These are phyloP conservation scores for Phaetusa simplex DNA, from an alignment of 2,113 vertebrate species.

Conservation along the genomic window DNA sequence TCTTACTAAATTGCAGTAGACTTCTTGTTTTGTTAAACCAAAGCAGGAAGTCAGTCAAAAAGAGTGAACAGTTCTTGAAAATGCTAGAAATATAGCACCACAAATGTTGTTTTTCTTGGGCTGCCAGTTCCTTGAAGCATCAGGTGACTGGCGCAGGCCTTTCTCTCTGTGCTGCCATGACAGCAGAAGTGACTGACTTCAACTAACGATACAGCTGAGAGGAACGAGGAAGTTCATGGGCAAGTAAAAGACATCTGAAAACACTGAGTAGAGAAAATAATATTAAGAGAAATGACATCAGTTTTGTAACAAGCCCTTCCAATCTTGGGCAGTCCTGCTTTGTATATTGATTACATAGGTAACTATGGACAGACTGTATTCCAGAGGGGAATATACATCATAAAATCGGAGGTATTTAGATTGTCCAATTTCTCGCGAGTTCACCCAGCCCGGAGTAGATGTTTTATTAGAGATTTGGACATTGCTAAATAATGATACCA, in stretches of 20 bases:
- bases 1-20: neutral
- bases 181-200: neutral
- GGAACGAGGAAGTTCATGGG: too few species aligned
- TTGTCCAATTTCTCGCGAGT: neutral
- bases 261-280: neutral
- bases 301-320: neutral
- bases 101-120: neutral
- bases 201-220: neutral
- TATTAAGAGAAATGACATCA: neutral
- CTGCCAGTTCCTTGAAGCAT: neutral
- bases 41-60: neutral
- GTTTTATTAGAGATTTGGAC: neutral
- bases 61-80: neutral
- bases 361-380: neutral
- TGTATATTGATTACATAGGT: neutral
- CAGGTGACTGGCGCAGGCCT: neutral
- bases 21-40: neutral
- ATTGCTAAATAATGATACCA: neutral
- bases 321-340: neutral
- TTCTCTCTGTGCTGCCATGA: neutral
- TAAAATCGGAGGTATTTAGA: neutral
- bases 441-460: neutral
- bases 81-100: neutral
- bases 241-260: neutral
- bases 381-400: neutral